A percentile compares a stretch with the other conserved stretches of the same genome.
These are phyloP conservation scores for Thalassoma bifasciatum DNA, from an alignment of 2,113 vertebrate genomes.

Conservation along the genomic window DNA sequence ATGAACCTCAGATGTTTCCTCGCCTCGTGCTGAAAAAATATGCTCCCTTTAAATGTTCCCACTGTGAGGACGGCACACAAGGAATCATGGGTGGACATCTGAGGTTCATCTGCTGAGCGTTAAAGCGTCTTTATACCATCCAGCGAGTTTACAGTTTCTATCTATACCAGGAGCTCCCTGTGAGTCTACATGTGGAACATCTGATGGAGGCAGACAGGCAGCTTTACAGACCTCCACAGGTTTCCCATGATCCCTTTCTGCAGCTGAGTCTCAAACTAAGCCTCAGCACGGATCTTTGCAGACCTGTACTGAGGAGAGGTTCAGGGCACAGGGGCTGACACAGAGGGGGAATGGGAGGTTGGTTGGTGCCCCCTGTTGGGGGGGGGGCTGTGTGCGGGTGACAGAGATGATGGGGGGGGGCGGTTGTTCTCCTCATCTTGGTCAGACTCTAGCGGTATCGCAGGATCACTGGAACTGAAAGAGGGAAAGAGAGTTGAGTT, in stretches of 20 bases:
- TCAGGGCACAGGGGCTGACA: slow-evolving; percentile 25
- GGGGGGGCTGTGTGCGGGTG: slow-evolving; percentile 62
- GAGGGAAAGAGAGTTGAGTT: not conserved
- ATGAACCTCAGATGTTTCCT: slow-evolving; percentile 44
- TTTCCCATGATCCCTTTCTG: slow-evolving; percentile 11
- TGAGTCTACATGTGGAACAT: slow-evolving; percentile 35
- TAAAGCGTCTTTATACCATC: slow-evolving; percentile 22
- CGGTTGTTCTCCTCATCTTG: slow-evolving; percentile 27
- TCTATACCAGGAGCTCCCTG: slow-evolving; percentile 21
- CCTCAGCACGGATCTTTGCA: slow-evolving; percentile 48
- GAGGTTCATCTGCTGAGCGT: slow-evolving; percentile 50
- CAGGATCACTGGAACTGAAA: slow-evolving; percentile 83
- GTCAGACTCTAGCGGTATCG: slow-evolving; percentile 77
- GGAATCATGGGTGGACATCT: slow-evolving; percentile 42
- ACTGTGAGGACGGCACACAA: not conserved
- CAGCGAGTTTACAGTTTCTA: slow-evolving; percentile 42
- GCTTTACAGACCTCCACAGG: slow-evolving; percentile 15
- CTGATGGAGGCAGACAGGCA: slow-evolving; percentile 34
- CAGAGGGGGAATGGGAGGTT: slow-evolving; percentile 47
- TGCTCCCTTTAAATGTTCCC: slow-evolving; percentile 29
- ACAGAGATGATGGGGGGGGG: slow-evolving; percentile 50
- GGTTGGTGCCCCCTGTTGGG: slow-evolving; percentile 63
- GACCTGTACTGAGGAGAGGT: slow-evolving; percentile 44
- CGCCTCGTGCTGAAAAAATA: slow-evolving; percentile 1
- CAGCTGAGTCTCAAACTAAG: slow-evolving; percentile 6